These are phyloP conservation scores for Boulengerochromis microlepis DNA, from an alignment of 2,113 vertebrate genomes.

Conservation along the genomic window DNA sequence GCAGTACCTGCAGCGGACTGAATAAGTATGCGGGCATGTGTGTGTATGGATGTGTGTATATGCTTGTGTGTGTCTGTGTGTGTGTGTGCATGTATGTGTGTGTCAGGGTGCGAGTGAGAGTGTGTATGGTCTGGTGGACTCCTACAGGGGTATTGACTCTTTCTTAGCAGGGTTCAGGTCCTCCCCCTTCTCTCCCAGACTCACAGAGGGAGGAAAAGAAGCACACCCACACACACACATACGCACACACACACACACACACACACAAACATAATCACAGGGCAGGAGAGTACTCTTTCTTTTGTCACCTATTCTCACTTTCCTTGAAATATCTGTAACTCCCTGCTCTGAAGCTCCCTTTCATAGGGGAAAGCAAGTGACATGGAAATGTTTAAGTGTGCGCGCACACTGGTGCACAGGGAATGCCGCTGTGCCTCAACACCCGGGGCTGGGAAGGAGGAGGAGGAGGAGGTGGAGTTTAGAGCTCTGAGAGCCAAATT, in stretches of 20 bases:
- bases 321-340: slow-evolving; percentile 31
- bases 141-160: slow-evolving; percentile 59
- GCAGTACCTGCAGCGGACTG: slow-evolving; percentile 32
- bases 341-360: background rate
- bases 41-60: background rate
- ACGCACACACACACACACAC: background rate
- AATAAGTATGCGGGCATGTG: background rate
- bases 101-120: background rate
- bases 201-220: background rate
- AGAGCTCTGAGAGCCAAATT: slow-evolving; percentile 73
- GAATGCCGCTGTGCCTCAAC: slow-evolving; percentile 55
- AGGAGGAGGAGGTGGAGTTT: slow-evolving; percentile 43
- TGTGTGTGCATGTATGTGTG: background rate
- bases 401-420: background rate
- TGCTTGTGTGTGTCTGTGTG: background rate
- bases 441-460: slow-evolving; percentile 39
- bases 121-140: slow-evolving; percentile 49
- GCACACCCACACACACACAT: accelerated
- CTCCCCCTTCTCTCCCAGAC: slow-evolving; percentile 40
- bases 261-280: background rate
- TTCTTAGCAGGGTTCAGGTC: slow-evolving; percentile 58
- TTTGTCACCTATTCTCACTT: slow-evolving; percentile 26
- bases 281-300: background rate
- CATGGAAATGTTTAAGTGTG: background rate
- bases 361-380: background rate